Base-by-base conservation (phyloP, 2,797 vertebrate species). In the Astyanax mexicanus region DNA sequence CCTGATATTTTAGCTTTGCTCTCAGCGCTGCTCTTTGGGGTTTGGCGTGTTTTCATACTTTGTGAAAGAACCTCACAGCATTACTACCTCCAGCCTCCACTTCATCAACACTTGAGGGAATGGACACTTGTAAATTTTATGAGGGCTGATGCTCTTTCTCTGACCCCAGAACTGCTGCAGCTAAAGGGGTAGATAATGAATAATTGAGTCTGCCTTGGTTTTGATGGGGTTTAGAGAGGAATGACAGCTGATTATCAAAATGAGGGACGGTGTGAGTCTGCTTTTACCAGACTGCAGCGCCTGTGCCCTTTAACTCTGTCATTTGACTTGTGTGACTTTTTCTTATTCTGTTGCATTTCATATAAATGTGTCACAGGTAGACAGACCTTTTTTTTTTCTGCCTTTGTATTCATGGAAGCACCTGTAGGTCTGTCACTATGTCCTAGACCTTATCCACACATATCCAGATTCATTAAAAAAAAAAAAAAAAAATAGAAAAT, bases 231-330 rank as follows among this genome's bases (percentile, higher is more conserved):
- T 82, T 47, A 71, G 70, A 78, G 77, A 66, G 71, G 35, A 55
- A 12, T 40, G 61, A 21, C 27, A 80, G 72, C 84, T 75, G 58
- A 64, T 3, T 38, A 71, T 69, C 49, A 85, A 81, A 32, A 15
- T 75, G 74, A 88, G 88, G 81, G 42, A 60, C 13, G 17, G 3
- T 83, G 85, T 87, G 77, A 80, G 84, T 66, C 83, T 58, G 74
- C 74, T 81, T 86, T 72, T 71, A 82, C 72, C 84, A 37, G n/a
- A 73, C 25, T 61, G 12, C 27, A 21, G 44, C 17, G 23, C 51
- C 10, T 51, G 10, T 67, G 29, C 10, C 15, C 45, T 67, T 35
- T 19, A 67, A 21, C 45, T 32, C 13, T 37, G 12, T 10, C 49
- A 29, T n/a, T 51, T 21, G 44, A 37, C 65, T 45, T 19, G 29